Evolutionary conservation across 2,888 invertebrate species (phyloP), one percentile per base, ranked within the genome.

Genomic region (Patella caerulea): DNA sequence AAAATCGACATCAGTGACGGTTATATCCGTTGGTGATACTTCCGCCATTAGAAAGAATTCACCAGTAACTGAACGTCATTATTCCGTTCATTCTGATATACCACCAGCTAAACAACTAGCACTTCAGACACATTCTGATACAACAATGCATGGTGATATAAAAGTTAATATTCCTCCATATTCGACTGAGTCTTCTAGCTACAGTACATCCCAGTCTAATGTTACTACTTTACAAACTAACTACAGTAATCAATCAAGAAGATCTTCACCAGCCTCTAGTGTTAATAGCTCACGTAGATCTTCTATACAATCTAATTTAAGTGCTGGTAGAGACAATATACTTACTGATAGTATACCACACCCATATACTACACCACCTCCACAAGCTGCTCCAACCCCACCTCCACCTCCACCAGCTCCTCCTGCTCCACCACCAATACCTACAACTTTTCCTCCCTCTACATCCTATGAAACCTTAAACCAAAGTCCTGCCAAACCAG

Each of bases 21-120:
- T 88, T 17, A 87, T 88, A 53, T 83, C 87, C 54, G 83, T 87
- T n/a, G 86, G 84, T 52, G 86, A 81, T 45, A 83, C 82, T 24
- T 73, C 72, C 5, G 78, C 75, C 19, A 77, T 45, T 71, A 76
- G 76, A 71, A 78, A 71, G 19, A 70, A 69, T 0, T 72, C 75
- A 12, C 77, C 69, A 65, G 56, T 75, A 55, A 75, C 71, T 19
- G 59, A 80, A 7, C 81, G 80, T 19, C 77, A 75, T 29, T 81
- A 73, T 73, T 74, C 81, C 3, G 73, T 80, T 11, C 76, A 78
- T 29, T 79, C 83, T 29, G 79, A 83, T 65, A 80, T 78, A 69
- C 82, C 82, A 19, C 69, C 81, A 54, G 71, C 72, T 56, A 73
- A 34, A 81, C 81, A 59, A 81, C 79, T 2, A 79, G 81, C 54